Base-by-base conservation (phyloP, 2,113 vertebrate genomes). In the Tragelaphus buxtoni region DNA sequence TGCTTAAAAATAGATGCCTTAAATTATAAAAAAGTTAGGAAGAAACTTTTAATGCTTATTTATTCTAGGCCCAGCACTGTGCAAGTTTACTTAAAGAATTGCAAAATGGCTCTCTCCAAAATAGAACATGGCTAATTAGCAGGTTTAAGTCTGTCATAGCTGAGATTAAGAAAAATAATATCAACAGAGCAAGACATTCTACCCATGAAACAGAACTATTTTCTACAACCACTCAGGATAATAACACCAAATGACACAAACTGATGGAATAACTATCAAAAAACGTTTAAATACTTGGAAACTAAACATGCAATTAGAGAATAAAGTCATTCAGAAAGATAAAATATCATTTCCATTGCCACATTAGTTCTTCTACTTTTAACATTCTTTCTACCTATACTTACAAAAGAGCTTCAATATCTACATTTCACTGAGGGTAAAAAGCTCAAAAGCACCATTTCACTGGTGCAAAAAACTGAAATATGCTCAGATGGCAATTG, bases 261-360 rank as follows among this genome's bases (percentile, higher is more conserved):
- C 13, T 89, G 47, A 89, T 56, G n/a, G 80, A 22, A 92, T 92
- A 65, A 45, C 76, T 65, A 81, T 49, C 11, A 49, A 55, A 47
- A 28, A 65, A 35, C 3, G 4, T 20, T 83, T 56, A 86, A 97
- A 97, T 63, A 88, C 24, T 55, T 84, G 26, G 77, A 95, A 86
- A 86, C 63, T 91, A 72, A 60, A 93, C 55, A 28, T 61, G 3
- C 5, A n/a, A 18, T 84, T 88, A 65, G 24, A 93, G 47, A 56
- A 92, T 35, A 90, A 90, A 90, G n/a, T 5, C 26, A 90, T 47
- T 94, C 90, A 58, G 63, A 94, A 97, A 90, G 90, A 79, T 42
- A 69, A 87, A 94, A 74, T 60, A 53, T 53, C 92, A 91, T 90
- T 95, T 94, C 1, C 14, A n/a, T 85, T 76, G 89, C 65, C 10